A percentile compares a stretch with the other conserved stretches of the same genome.
phyloP scores from a whole-genome alignment of 2,113 vertebrate species.

The Stigmatopora nigra region DNA sequence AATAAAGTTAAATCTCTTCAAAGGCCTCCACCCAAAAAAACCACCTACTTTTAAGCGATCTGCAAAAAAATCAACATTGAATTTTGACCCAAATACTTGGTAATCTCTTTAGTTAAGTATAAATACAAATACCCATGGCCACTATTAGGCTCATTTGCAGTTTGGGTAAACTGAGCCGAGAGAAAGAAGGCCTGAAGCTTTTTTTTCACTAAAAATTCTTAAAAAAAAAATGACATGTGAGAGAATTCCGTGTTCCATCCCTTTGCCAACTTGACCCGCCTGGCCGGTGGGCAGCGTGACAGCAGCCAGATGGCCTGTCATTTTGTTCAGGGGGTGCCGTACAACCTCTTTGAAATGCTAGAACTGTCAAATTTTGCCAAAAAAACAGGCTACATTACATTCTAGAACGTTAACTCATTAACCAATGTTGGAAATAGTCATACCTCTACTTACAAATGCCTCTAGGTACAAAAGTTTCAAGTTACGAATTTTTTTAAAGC shows the following conservation, averaged over 20 bases:
- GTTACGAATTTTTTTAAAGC: too few species aligned
- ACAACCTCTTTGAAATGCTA: slow-evolving; percentile 20
- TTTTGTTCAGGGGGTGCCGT: slow-evolving; percentile 43
- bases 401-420: too few species aligned
- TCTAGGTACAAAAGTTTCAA: too few species aligned
- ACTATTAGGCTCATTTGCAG: slow-evolving; percentile 64
- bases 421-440: too few species aligned
- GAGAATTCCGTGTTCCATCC: slow-evolving; percentile 59
- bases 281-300: slow-evolving; percentile 47
- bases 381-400: too few species aligned
- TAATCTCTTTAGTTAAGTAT: background rate
- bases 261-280: slow-evolving; percentile 63
- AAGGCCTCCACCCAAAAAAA: too few species aligned
- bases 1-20: too few species aligned
- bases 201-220: slow-evolving; percentile 45
- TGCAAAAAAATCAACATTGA: too few species aligned
- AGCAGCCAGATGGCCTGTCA: slow-evolving; percentile 56
- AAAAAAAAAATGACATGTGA: slow-evolving; percentile 61
- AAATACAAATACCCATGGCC: slow-evolving; percentile 43
- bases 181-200: slow-evolving; percentile 32
- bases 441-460: too few species aligned
- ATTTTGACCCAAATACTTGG: too few species aligned
- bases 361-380: background rate
- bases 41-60: too few species aligned
- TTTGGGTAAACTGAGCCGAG: slow-evolving; percentile 61